Conservation (phyloP, 1,140 invertebrate species). For the Plutomurus gul region DNA sequence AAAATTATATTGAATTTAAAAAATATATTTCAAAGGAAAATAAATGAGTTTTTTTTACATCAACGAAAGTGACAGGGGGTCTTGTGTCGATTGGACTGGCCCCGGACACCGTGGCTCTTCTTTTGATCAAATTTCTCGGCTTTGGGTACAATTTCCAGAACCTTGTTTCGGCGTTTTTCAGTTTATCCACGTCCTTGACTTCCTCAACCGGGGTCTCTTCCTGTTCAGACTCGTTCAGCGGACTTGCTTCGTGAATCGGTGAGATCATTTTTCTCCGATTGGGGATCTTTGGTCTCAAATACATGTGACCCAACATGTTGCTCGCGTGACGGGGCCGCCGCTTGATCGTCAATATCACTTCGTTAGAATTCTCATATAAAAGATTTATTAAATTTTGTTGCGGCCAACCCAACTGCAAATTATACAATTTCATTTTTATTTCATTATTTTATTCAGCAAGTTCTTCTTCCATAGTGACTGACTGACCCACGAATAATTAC, state of each 20-base stretch:
- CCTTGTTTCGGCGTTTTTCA: constrained; percentile 38
- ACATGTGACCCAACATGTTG: constrained; percentile 47
- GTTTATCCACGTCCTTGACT: neutral
- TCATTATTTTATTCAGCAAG: too few species aligned
- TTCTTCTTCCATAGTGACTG: too few species aligned
- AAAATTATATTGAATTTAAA: neutral
- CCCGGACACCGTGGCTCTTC: constrained; percentile 49
- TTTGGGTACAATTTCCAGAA: constrained; percentile 52
- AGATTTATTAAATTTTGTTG: constrained; percentile 38
- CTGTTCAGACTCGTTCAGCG: neutral
- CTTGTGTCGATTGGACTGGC: constrained; percentile 41
- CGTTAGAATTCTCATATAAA: constrained; percentile 48
- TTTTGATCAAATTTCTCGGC: constrained; percentile 41
- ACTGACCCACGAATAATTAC: too few species aligned
- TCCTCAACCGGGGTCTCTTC: neutral
- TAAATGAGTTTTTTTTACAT: neutral
- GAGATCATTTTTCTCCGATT: constrained; percentile 35
- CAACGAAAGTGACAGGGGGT: constrained; percentile 45
- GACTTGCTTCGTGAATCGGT: neutral
- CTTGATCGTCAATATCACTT: constrained; percentile 51
- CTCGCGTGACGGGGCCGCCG: constrained; percentile 45
- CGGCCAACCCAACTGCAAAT: constrained; percentile 46
- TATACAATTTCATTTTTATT: too few species aligned
- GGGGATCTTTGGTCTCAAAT: constrained; percentile 44
- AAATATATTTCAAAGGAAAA: neutral